Conservation (phyloP, 2,888 invertebrate species). For the Rhagonycha fulva region DNA sequence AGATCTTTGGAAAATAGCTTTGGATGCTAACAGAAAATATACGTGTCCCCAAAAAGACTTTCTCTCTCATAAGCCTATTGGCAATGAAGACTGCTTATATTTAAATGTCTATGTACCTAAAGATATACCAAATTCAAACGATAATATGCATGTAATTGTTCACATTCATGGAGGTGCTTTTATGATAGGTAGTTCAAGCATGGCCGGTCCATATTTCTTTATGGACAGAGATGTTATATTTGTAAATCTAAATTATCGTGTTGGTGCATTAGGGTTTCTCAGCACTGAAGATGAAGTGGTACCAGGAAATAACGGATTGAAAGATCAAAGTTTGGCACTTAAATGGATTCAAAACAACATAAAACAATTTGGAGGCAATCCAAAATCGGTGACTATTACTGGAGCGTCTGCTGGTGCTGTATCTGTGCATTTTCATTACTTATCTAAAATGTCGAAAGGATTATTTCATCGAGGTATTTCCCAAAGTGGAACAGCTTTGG, state of each 20-base stretch:
- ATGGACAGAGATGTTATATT: slow-evolving; percentile 51
- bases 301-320: slow-evolving; percentile 51
- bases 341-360: background rate
- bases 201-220: slow-evolving; percentile 54
- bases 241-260: slow-evolving; percentile 48
- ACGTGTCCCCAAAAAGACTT: slow-evolving; percentile 36
- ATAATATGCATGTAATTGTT: slow-evolving; percentile 53
- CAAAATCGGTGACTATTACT: slow-evolving; percentile 47
- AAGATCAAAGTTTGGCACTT: slow-evolving; percentile 49
- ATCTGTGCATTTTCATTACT: slow-evolving; percentile 49
- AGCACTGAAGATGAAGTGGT: slow-evolving; percentile 49
- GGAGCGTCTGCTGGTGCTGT: slow-evolving; percentile 49
- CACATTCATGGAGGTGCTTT: slow-evolving; percentile 57
- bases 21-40: slow-evolving; percentile 41
- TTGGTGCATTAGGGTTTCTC: slow-evolving; percentile 47
- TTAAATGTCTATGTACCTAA: slow-evolving; percentile 19
- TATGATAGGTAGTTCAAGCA: slow-evolving; percentile 48
- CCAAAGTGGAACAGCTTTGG: slow-evolving; percentile 69
- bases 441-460: slow-evolving; percentile 49
- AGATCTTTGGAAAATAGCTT: background rate
- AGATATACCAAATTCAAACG: slow-evolving; percentile 50
- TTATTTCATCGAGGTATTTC: slow-evolving; percentile 66
- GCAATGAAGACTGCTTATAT: slow-evolving; percentile 55
- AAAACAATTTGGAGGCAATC: slow-evolving; percentile 4
- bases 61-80: slow-evolving; percentile 36